Evolutionary conservation across 2,113 vertebrate genomes (phyloP), one percentile per base, ranked within the genome.

Genomic region (Grallaria varia): DNA sequence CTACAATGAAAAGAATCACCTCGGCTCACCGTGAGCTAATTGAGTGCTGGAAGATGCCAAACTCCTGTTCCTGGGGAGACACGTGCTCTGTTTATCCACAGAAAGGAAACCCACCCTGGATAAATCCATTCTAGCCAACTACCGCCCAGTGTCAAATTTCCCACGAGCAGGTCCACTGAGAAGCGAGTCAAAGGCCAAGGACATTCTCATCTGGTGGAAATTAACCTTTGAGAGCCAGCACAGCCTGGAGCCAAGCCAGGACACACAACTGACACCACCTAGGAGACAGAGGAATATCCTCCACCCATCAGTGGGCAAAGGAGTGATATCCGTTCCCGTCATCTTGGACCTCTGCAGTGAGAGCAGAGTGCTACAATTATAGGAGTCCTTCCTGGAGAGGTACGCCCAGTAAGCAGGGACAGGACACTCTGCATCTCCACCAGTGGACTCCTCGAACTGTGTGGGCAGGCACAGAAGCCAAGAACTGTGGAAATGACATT

Each of bases 91-190:
- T 94, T 97, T 96, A 94, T 71, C 63, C 71, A 75, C 50, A 76
- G 73, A 96, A 87, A 94, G 94, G 96, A 95, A 96, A 97, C 52
- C 72, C 94, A 95, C 81, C 96, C 95, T 95, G 74, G 50, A 95
- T 73, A 91, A 74, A n/a, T 6, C 14, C 37, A 50, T 64, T 89
- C 71, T 18, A 93, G 95, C 87, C 96, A 96, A 47, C 62, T 67
- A 87, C 89, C 62, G 4, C 89, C 81, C 81, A 55, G 49, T 74
- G 68, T 93, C 53, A 91, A 79, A 85, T 82, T 95, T 94, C 95
- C 89, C 91, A 96, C 0, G 1, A 91, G 58, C 40, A 74, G 83
- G 50, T 84, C 63, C 23, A 66, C 7, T 13, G 49, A 85, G 74
- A 79, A 95, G 71, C 9, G 75, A 76, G 27, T 79, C 81, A 78